phyloP scores from a whole-genome alignment of 2,888 invertebrate species.

The Cotesia congregata region DNA sequence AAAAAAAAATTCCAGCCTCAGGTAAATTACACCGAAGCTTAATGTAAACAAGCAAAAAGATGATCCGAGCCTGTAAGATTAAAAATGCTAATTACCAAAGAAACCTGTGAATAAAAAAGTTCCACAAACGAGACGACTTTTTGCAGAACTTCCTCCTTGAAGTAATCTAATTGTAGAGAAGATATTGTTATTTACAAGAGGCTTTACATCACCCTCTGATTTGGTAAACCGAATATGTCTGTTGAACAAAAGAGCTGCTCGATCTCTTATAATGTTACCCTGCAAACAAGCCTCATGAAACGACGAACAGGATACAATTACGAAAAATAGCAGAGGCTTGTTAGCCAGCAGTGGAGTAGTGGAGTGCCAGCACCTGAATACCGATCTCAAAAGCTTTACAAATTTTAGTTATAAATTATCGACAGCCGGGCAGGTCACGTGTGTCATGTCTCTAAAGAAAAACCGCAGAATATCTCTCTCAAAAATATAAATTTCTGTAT shows the following conservation, averaged over 20 bases:
- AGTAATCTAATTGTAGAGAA: neutral
- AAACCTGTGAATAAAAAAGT: too few relatives aligned
- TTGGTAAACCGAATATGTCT: neutral
- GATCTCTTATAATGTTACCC: neutral
- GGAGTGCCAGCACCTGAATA: constrained; percentile 5
- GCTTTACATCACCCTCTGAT: neutral
- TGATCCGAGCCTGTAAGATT: too few relatives aligned
- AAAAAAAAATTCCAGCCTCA: too few relatives aligned
- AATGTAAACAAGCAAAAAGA: too few relatives aligned
- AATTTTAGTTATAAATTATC: constrained; percentile 63
- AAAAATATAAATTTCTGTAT: neutral
- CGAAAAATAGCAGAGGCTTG: neutral
- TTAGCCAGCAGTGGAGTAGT: neutral
- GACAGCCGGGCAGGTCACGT: constrained; percentile 29
- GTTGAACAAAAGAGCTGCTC: neutral
- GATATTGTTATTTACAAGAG: neutral
- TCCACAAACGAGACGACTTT: neutral
- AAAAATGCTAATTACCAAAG: too few relatives aligned
- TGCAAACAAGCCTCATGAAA: neutral
- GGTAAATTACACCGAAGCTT: too few relatives aligned
- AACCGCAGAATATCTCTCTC: constrained; percentile 44
- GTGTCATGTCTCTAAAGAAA: constrained; percentile 29
- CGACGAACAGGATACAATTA: constrained; percentile 6
- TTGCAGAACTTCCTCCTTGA: neutral
- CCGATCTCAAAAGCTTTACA: constrained; percentile 46